Base-by-base conservation (phyloP, 2,888 invertebrate species). In the Hypomecis atomaria region DNA sequence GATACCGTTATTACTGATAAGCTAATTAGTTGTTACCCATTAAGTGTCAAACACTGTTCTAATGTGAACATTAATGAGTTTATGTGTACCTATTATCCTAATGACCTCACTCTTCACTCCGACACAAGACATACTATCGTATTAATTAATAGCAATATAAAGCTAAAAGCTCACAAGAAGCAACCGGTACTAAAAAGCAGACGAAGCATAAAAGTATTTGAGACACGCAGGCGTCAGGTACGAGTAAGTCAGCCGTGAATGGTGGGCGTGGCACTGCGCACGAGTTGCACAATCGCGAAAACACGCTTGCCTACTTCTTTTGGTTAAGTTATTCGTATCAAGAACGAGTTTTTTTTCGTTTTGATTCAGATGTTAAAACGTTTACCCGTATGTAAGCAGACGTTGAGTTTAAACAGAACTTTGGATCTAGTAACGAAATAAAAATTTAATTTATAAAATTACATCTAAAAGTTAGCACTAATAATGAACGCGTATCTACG, bases 241-340 rank as follows among this genome's bases (percentile, higher is more conserved):
- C n/a, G n/a, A n/a, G n/a, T 42, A 66, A 66, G 66, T 63, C 63
- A 64, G 60, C 65, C 75, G 74, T 77, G 76, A 76, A 74, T 66
- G 72, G 77, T 75, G 74, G 81, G 82, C 71, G 78, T 77, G 79
- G 66, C 66, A 66, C 59, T 73, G 72, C 72, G 77, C 71, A 69
- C 67, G 76, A 72, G 75, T 81, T 81, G 77, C 75, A 75, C 78
- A 84, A 81, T 67, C 70, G 62, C 65, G 59, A 71, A 67, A 72
- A 72, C 73, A 66, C 44, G 72, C 68, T 72, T 67, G 64, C 71
- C 69, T 68, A 69, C 71, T 65, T 67, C 62, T 63, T 67, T 57
- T 65, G 62, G 61, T 38, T 55, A 43, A 65, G 54, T 66, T 65
- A 48, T 52, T 59, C 43, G 50, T 57, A 48, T 65, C 55, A 40